Conservation (phyloP, 2,888 invertebrate genomes). For the Mythimna impura region DNA sequence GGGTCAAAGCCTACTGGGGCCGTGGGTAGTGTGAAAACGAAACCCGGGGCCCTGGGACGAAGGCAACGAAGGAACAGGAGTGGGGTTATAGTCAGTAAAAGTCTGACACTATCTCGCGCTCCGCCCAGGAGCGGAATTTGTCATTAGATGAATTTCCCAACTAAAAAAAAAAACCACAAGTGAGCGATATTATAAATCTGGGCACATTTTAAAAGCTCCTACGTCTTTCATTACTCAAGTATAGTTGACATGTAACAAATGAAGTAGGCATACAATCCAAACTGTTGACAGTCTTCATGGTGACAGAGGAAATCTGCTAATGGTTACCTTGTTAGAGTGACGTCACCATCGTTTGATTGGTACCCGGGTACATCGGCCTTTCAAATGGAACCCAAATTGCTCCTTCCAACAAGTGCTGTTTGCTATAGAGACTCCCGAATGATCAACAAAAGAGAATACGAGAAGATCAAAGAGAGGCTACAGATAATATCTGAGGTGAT, state of each 20-base stretch:
- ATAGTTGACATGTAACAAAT: slow-evolving; percentile 15
- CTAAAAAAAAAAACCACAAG: no score
- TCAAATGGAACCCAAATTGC: slow-evolving; percentile 66
- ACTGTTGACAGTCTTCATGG: slow-evolving; percentile 25
- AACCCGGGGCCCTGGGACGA: no score
- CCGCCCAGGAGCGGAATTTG: no score
- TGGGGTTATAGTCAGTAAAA: no score
- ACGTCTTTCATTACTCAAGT: neutral
- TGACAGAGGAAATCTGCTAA: slow-evolving; percentile 49
- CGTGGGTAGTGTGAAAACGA: no score
- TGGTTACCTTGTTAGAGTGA: slow-evolving; percentile 56
- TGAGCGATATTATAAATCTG: neutral
- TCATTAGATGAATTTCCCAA: no score
- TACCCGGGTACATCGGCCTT: slow-evolving; percentile 49
- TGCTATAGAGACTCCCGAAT: slow-evolving; percentile 58
- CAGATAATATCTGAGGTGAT: slow-evolving; percentile 53
- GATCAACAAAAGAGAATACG: slow-evolving; percentile 67
- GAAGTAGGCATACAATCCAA: slow-evolving; percentile 18
- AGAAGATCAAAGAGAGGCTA: slow-evolving; percentile 60
- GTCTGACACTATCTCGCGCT: no score
- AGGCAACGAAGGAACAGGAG: no score
- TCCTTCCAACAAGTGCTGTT: slow-evolving; percentile 66
- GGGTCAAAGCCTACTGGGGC: no score
- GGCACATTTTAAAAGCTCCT: neutral
- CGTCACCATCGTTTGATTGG: slow-evolving; percentile 58